Evolutionary conservation across 2,888 invertebrate genomes (phyloP), one percentile per base, ranked within the genome.

Genomic region (Lomographa bimaculata): DNA sequence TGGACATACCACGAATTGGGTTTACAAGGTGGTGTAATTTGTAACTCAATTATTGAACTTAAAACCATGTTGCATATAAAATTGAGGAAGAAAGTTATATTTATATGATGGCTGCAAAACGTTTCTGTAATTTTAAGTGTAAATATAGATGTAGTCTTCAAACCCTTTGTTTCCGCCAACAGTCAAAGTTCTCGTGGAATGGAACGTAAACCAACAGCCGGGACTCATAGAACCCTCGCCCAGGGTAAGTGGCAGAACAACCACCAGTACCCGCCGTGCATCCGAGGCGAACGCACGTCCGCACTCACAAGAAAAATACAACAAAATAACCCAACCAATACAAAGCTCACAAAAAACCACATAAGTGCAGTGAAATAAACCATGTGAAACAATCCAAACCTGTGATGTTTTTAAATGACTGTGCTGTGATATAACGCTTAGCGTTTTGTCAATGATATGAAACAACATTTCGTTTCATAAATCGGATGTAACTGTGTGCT

Each of bases 381-480:
- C 57, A 56, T 55, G 64, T 63, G 55, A 41, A 46, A 50, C 55
- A 34, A 50, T 17, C 4, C 43, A 56, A 38, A 47, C 61, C 60
- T 65, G 51, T 59, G 58, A 43, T 49, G 27, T n/a, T n/a, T n/a
- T n/a, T 19, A 46, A 54, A 41, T 21, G 20, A 50, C 48, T 62
- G 58, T 54, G 50, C 33, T 28, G 51, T 32, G 27, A 27, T 30
- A 30, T 12, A 23, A 63, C 65, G 67, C 64, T 57, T 61, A 69
- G 68, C 68, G 70, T 66, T 69, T 59, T 54, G 65, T 57, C 64
- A 78, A 81, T 78, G 80, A 79, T 79, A 79, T 79, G 74, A 82
- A 82, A 84, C 71, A 77, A 77, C 81, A 78, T 79, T 84, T 79
- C 68, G 75, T 78, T 70, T 69, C 70, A 85, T 80, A 85, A 84